phyloP scores from a whole-genome alignment of 2,888 invertebrate genomes.

The Hyles lineata region DNA sequence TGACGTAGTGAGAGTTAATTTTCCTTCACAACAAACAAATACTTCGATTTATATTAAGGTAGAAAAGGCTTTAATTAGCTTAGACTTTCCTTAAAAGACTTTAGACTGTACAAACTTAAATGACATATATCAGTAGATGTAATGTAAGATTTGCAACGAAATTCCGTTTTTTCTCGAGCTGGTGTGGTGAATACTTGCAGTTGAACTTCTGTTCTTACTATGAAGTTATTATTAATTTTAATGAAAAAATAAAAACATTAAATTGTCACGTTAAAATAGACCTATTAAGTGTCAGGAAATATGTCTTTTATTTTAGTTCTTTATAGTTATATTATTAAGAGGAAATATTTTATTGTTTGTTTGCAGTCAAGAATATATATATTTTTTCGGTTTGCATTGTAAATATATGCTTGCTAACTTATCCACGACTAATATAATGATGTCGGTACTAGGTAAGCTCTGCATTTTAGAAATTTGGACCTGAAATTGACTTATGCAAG shows the following conservation, averaged over 20 bases:
- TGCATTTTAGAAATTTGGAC: too few relatives aligned
- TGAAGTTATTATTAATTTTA: not conserved
- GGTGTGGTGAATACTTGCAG: not conserved
- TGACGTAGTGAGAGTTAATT: not conserved
- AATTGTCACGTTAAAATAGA: too few relatives aligned
- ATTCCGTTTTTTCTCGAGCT: not conserved
- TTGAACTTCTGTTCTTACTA: not conserved
- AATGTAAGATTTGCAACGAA: constrained; percentile 48
- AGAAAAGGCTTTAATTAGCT: constrained; percentile 79
- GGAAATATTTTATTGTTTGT: too few relatives aligned
- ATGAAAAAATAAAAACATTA: not conserved
- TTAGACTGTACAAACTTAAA: constrained; percentile 75
- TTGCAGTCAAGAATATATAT: too few relatives aligned
- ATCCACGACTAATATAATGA: too few relatives aligned
- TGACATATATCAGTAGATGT: constrained; percentile 10
- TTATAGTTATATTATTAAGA: too few relatives aligned
- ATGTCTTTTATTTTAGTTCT: too few relatives aligned
- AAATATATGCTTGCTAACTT: too few relatives aligned
- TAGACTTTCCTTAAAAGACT: constrained; percentile 79
- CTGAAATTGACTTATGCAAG: too few relatives aligned
- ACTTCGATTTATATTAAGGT: constrained; percentile 26
- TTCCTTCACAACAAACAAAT: not conserved
- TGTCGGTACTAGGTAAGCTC: too few relatives aligned
- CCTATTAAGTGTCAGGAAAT: too few relatives aligned
- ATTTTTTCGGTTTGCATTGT: too few relatives aligned